Evolutionary conservation across 2,113 vertebrate genomes (phyloP), one percentile per base, ranked within the genome.

Genomic region (Scalopus aquaticus): DNA sequence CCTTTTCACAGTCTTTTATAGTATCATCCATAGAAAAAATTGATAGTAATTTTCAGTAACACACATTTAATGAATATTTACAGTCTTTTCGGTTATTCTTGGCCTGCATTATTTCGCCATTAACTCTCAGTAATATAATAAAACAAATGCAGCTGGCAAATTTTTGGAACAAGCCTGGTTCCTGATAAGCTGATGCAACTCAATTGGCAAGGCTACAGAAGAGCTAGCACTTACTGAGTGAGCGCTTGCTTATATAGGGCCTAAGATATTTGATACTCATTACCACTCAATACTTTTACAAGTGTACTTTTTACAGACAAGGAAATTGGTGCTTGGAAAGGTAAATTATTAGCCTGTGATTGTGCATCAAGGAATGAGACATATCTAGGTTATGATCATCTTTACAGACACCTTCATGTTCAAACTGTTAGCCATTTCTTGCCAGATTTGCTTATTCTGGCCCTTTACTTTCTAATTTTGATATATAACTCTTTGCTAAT

Each of bases 41-140:
- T 39, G 22, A 60, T 78, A 77, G 62, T 13, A 54, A 1, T 44
- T 88, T 69, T 69, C 79, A 58, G 56, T 70, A 74, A 65, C 30
- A 5, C 10, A 44, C 42, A 13, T 91, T 88, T 64, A 91, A n/a
- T 91, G 32, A 85, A 72, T 84, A n/a, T 84, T 64, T 91, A 32
- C 28, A 85, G 22, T 78, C 51, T 91, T 46, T 90, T 81, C 60
- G n/a, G 35, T 65, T 60, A 78, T 76, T 24, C 56, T 11, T 73
- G 86, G 84, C 30, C 89, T 26, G 9, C 37, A 19, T 94, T 9
- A 15, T 51, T 67, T 83, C 72, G 46, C 51, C n/a, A n/a, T 77
- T 86, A 78, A 83, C 56, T 46, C 67, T 89, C 67, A 92, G 64
- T 95, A 73, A 92, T 91, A 72, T 22, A 56, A 56, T n/a, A 76